A percentile compares a stretch with the other conserved stretches of the same genome.
Evolutionary conservation across 2,113 vertebrate genomes (phyloP).

Genomic region (Myotis brandtii): DNA sequence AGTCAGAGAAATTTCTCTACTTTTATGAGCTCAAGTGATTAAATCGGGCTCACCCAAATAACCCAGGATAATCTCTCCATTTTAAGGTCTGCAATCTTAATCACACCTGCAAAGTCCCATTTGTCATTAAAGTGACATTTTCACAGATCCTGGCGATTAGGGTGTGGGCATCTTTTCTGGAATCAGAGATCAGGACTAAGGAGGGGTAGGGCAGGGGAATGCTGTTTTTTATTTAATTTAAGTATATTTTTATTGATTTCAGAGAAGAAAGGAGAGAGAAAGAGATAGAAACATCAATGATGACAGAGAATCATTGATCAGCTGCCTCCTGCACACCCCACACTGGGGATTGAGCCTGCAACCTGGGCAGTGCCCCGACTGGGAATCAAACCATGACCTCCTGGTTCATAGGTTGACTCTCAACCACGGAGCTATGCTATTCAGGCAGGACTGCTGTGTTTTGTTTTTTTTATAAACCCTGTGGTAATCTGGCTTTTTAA

Average conservation of each 20-base stretch:
- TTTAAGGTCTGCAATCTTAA: conserved; percentile 15
- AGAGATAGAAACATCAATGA: too few relatives aligned
- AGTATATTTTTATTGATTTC: too few relatives aligned
- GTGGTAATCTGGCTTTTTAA: background rate
- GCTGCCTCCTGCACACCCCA: too few relatives aligned
- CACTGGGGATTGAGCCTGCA: too few relatives aligned
- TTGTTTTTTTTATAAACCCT: background rate
- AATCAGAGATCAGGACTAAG: background rate
- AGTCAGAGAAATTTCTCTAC: conserved; percentile 33
- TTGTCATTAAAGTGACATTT: background rate
- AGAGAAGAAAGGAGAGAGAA: too few relatives aligned
- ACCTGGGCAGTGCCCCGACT: too few relatives aligned
- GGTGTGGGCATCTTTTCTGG: background rate
- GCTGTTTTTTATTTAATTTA: background rate
- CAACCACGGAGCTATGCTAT: too few relatives aligned
- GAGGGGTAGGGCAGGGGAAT: background rate
- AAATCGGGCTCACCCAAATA: background rate
- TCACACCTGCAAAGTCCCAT: background rate
- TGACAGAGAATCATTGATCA: too few relatives aligned
- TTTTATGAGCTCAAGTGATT: conserved; percentile 3
- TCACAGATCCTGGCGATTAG: conserved; percentile 5
- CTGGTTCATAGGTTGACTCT: too few relatives aligned
- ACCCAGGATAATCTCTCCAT: conserved; percentile 26
- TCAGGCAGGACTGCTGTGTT: background rate
- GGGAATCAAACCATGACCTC: too few relatives aligned